phyloP scores from a whole-genome alignment of 2,888 invertebrate species.

The Palloptera scutellata region DNA sequence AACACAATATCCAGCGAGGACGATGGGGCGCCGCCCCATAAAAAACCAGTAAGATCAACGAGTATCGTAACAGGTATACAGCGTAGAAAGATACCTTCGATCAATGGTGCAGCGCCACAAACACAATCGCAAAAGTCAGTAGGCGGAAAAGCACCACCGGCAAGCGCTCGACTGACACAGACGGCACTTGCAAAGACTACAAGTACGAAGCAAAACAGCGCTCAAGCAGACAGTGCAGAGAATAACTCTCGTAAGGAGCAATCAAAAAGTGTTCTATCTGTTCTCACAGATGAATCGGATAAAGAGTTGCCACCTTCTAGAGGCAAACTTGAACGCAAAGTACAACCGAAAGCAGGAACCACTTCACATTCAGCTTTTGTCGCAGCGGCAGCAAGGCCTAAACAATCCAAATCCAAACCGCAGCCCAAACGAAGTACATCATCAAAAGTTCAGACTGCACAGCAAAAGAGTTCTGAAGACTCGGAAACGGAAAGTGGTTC shows the following conservation, averaged over 20 bases:
- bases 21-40: constrained; percentile 62
- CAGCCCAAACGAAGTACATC: constrained; percentile 47
- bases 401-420: constrained; percentile 45
- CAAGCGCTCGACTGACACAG: background rate
- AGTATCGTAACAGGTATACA: constrained; percentile 44
- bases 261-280: background rate
- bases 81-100: constrained; percentile 54
- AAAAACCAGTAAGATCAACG: constrained; percentile 45
- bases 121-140: constrained; percentile 38
- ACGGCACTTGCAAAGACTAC: constrained; percentile 1
- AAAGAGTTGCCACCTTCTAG: constrained; percentile 17
- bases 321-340: constrained; percentile 29
- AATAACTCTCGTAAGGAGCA: constrained; percentile 33
- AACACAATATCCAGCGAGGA: constrained; percentile 72
- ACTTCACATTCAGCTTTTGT: constrained; percentile 14
- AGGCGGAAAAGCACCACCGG: constrained; percentile 22
- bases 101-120: constrained; percentile 40
- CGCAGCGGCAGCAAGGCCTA: constrained; percentile 6
- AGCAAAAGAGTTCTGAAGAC: constrained; percentile 51
- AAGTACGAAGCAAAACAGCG: background rate
- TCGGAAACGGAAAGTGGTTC: constrained; percentile 52
- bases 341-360: constrained; percentile 22
- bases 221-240: background rate
- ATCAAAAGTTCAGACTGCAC: constrained; percentile 1
- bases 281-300: constrained; percentile 15